A percentile compares a stretch with the other conserved stretches of the same genome.
phyloP scores from a whole-genome alignment of 64 coral and sea anemone genomes.

The Montipora efflorescens region DNA sequence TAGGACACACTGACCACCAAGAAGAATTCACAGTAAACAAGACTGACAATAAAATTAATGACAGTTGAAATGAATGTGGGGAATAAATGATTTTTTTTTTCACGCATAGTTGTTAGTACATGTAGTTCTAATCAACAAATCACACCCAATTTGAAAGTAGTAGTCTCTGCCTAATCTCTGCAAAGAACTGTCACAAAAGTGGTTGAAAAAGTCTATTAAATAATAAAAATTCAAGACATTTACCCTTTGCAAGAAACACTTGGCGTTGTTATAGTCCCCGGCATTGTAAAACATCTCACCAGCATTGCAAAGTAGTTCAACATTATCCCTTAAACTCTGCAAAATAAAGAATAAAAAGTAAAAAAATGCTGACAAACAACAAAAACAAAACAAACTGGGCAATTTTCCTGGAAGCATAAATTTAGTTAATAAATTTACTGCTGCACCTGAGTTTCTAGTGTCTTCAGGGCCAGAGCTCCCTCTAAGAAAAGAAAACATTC shows the following conservation, averaged over 20 bases:
- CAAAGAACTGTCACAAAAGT: too few species aligned
- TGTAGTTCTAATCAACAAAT: too few species aligned
- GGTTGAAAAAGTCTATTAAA: background rate
- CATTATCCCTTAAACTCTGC: conserved; percentile 87
- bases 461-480: conserved; percentile 85
- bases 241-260: conserved; percentile 85
- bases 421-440: background rate
- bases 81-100: too few species aligned
- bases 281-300: conserved; percentile 89
- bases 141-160: too few species aligned
- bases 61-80: too few species aligned
- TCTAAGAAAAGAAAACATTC: conserved; percentile 46
- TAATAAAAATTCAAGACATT: background rate
- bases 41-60: too few species aligned
- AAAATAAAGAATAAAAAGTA: background rate
- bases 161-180: too few species aligned
- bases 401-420: too few species aligned
- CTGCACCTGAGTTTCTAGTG: conserved; percentile 89
- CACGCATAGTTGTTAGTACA: too few species aligned
- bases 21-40: too few species aligned
- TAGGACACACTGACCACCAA: too few species aligned
- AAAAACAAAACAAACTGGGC: background rate
- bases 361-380: background rate
- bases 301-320: conserved; percentile 84
- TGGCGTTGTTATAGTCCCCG: conserved; percentile 90